Conservation (phyloP, 1,140 invertebrate species). For the Lepidurus arcticus region DNA sequence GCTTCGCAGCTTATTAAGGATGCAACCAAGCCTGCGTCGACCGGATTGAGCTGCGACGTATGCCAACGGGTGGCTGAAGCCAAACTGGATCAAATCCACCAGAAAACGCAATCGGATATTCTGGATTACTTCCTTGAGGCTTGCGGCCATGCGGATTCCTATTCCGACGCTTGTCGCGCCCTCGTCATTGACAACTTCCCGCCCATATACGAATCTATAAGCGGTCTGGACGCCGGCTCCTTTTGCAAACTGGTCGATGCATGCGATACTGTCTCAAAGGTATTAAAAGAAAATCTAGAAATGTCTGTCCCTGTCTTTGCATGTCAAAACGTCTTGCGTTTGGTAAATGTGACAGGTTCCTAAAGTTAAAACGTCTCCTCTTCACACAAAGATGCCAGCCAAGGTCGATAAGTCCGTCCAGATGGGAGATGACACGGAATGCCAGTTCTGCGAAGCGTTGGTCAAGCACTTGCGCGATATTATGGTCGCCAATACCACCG, state of each 20-base stretch:
- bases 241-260: neutral
- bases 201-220: neutral
- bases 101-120: neutral
- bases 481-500: constrained; percentile 76
- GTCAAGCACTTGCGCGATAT: constrained; percentile 70
- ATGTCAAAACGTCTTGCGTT: neutral
- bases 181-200: constrained; percentile 61
- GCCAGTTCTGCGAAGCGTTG: constrained; percentile 75
- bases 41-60: neutral
- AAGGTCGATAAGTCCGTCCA: neutral
- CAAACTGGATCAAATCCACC: neutral
- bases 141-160: constrained; percentile 61
- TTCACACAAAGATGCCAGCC: neutral
- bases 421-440: constrained; percentile 58
- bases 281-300: neutral
- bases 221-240: neutral
- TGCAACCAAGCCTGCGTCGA: neutral
- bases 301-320: neutral
- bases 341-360: neutral
- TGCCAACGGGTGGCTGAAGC: neutral
- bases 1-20: constrained; percentile 8
- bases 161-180: constrained; percentile 70
- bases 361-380: constrained; percentile 14
- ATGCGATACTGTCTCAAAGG: neutral
- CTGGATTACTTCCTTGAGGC: constrained; percentile 41